Evolutionary conservation across 2,797 vertebrate species (phyloP).

Genomic region (Esox lucius): DNA sequence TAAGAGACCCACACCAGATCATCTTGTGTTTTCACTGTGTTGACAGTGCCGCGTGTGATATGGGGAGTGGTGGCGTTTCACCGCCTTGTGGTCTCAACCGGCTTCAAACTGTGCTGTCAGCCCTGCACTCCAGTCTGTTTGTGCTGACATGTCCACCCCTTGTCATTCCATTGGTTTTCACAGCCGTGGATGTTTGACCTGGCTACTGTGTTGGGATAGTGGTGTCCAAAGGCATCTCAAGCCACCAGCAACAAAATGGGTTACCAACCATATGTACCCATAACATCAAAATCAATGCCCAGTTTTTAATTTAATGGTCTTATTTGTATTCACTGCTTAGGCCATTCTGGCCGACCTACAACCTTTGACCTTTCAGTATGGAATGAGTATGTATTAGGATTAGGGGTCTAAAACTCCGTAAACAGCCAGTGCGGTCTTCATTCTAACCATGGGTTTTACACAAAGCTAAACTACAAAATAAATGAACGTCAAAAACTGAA

Average conservation of each 20-base stretch:
- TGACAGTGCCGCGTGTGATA: too few relatives aligned
- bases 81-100: too few relatives aligned
- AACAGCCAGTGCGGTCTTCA: constrained; percentile 64
- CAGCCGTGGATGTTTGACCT: constrained; percentile 17
- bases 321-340: constrained; percentile 48
- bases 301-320: constrained; percentile 43
- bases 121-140: too few relatives aligned
- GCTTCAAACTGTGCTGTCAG: too few relatives aligned
- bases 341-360: constrained; percentile 79
- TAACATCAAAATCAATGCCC: constrained; percentile 33
- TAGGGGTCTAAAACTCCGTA: constrained; percentile 70
- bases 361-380: constrained; percentile 83
- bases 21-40: too few relatives aligned
- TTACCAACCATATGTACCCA: constrained; percentile 60
- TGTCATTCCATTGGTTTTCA: background rate
- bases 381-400: constrained; percentile 58
- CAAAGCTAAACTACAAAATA: constrained; percentile 69
- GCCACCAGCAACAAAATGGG: constrained; percentile 58
- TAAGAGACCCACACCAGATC: too few relatives aligned
- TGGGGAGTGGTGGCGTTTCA: too few relatives aligned
- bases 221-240: constrained; percentile 71
- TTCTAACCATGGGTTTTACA: constrained; percentile 85
- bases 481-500: constrained; percentile 57
- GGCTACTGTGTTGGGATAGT: constrained; percentile 71
- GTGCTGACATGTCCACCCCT: background rate